Conservation (phyloP, 1,140 invertebrate genomes). For the Planococcus citri region DNA sequence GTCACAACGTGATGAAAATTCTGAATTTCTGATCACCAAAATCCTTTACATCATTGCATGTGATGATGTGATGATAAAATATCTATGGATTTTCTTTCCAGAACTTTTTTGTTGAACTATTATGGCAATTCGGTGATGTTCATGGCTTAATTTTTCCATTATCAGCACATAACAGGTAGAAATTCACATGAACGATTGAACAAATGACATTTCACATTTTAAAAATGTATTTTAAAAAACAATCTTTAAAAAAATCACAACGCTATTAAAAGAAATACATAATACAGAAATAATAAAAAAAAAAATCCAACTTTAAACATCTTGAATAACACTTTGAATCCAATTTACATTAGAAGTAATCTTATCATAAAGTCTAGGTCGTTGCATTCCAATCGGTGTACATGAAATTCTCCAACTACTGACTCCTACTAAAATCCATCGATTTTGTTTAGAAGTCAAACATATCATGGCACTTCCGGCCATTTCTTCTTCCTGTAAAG, state of each 20-base stretch:
- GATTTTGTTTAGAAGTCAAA: conserved; percentile 44
- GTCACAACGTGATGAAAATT: too few species aligned
- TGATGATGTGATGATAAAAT: too few species aligned
- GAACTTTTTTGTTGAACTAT: too few species aligned
- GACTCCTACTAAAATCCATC: conserved; percentile 60
- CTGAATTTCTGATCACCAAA: too few species aligned
- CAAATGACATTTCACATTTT: too few species aligned
- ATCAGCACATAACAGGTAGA: too few species aligned
- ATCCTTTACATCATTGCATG: too few species aligned
- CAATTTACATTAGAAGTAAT: conserved; percentile 65
- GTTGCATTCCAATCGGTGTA: conserved; percentile 49
- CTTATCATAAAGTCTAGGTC: conserved; percentile 68
- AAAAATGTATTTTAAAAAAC: not conserved
- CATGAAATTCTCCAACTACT: conserved; percentile 73
- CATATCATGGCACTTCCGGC: conserved; percentile 74
- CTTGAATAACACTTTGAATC: conserved; percentile 41
- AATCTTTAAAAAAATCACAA: not conserved
- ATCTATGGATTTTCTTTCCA: too few species aligned
- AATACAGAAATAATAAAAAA: too few species aligned
- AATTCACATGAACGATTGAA: too few species aligned
- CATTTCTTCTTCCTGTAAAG: conserved; percentile 62
- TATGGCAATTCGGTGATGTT: too few species aligned
- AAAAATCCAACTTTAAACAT: conserved; percentile 19
- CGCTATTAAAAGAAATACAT: not conserved
- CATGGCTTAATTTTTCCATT: too few species aligned